phyloP scores from a whole-genome alignment of 2,888 invertebrate species.

The Griposia aprilina region DNA sequence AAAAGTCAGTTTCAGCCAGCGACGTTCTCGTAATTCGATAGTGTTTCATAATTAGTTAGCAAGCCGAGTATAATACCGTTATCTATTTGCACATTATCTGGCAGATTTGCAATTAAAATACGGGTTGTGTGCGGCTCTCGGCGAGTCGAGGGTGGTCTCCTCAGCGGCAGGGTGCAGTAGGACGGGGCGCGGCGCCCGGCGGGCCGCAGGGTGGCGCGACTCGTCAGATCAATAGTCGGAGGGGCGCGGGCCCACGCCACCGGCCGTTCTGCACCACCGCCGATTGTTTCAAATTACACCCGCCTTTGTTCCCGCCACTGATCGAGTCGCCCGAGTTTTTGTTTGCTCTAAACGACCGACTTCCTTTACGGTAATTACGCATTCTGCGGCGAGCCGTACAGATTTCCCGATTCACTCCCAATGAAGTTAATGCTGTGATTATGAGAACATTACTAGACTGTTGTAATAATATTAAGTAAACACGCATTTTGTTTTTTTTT shows the following conservation, averaged over 20 bases:
- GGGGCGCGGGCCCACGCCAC: constrained; percentile 86
- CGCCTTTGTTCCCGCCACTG: constrained; percentile 89
- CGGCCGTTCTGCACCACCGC: constrained; percentile 85
- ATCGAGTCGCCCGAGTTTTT: constrained; percentile 89
- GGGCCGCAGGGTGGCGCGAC: constrained; percentile 77
- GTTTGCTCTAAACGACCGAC: constrained; percentile 88
- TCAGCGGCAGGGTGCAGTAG: constrained; percentile 68
- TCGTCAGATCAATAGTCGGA: constrained; percentile 90
- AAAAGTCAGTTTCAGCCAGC: constrained; percentile 52
- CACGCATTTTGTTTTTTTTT: constrained; percentile 39
- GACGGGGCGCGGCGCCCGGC: constrained; percentile 68
- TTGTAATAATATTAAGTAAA: constrained; percentile 42
- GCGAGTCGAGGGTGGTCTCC: constrained; percentile 74
- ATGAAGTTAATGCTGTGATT: constrained; percentile 76
- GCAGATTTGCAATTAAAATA: constrained; percentile 91
- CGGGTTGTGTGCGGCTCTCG: constrained; percentile 82
- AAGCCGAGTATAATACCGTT: constrained; percentile 88
- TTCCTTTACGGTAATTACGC: constrained; percentile 90
- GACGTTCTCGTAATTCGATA: constrained; percentile 79
- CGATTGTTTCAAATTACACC: constrained; percentile 90
- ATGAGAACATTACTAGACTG: constrained; percentile 62
- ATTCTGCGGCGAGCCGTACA: constrained; percentile 83
- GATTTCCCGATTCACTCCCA: constrained; percentile 79
- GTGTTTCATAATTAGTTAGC: constrained; percentile 87
- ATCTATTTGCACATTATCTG: constrained; percentile 91